Base-by-base conservation (phyloP, 2,113 vertebrate genomes). In the Pteruthius melanotis region DNA sequence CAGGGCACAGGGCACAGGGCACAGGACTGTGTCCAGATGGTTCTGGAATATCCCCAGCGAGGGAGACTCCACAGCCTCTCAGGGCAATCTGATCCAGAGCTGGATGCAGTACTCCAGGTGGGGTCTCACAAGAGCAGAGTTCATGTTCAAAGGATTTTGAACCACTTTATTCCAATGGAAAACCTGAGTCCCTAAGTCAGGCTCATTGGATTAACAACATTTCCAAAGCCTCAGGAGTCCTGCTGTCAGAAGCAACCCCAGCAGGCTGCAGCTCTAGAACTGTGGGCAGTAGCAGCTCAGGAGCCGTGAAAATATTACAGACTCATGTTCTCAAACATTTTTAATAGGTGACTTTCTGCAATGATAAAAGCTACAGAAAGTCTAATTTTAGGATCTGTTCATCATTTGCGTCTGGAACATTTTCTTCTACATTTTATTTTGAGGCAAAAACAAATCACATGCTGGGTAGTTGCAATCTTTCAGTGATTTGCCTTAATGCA, bases 311-410 rank as follows among this genome's bases (percentile, higher is more conserved):
- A 82, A 86, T 47, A 87, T 75, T 72, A 86, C 61, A 77, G 53
- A 44, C 35, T 61, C 78, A 54, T 50, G 76, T 71, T 39, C 83
- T 54, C 57, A 31, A 78, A 31, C 28, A 31, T 83, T 72, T 78
- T 89, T 63, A 95, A 95, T 26, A 83, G 83, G 86, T 52, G 68
- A 52, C 33, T 80, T 92, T 83, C 60, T 95, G 94, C 91, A 77
- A 94, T 40, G 52, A 90, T 76, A 37, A 77, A 97, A 95, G 87
- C 82, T 94, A 95, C 66, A 87, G 75, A 90, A 91, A n/a, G 57
- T n/a, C 81, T 80, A 42, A 94, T 89, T 78, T 89, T 72, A 83
- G 50, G 39, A 63, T 57, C 45, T 42, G 20, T 50, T 77, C 64
- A 80, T 77, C 65, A 42, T 53, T 35, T 35, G 35, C 24, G 10